Base-by-base conservation (phyloP, 2,113 vertebrate genomes). In the Platanista minor region DNA sequence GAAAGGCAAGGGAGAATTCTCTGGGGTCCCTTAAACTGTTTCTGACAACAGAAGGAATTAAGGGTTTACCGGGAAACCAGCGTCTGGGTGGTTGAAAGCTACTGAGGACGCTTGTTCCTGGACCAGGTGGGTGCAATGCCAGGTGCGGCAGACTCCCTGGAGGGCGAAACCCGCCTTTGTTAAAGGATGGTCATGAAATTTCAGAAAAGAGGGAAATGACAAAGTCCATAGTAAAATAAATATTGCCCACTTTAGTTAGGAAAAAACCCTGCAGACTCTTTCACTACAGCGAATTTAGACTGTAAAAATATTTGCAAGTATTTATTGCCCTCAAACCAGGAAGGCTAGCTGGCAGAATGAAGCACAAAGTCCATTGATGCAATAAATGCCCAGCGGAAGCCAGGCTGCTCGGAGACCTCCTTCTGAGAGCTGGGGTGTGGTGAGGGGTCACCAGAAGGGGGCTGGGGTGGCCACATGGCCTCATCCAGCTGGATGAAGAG, bases 141-240 rank as follows among this genome's bases (percentile, higher is more conserved):
- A 36, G 18, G 39, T 2, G 33, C 36, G 23, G 6, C 61, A 74
- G 49, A 18, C 25, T 95, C 75, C 74, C 57, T 61, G 69, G 46
- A 49, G 20, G 41, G 41, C 23, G 23, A 87, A 69, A 15, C 13
- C 6, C 27, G 33, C 25, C 62, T 81, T 46, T 77, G 77, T 74
- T 71, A 69, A 88, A 78, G n/a, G 20, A 27, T 85, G 88, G 95
- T 69, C 41, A 52, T 89, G 86, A 93, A 87, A 91, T 93, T 25
- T 77, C 39, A 62, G 29, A 39, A 75, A 85, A 67, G 17, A 10
- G 18, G 61, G 8, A 95, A 78, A 62, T 61, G 27, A 41, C 74
- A 82, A 90, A 54, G 20, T 74, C 62, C 74, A 31, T 49, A 74
- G n/a, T 87, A 90, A 91, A 94, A 85, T 10, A 49, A 49, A 15